Evolutionary conservation across 2,113 vertebrate genomes (phyloP).

Genomic region (Ptychochromis oligacanthus): DNA sequence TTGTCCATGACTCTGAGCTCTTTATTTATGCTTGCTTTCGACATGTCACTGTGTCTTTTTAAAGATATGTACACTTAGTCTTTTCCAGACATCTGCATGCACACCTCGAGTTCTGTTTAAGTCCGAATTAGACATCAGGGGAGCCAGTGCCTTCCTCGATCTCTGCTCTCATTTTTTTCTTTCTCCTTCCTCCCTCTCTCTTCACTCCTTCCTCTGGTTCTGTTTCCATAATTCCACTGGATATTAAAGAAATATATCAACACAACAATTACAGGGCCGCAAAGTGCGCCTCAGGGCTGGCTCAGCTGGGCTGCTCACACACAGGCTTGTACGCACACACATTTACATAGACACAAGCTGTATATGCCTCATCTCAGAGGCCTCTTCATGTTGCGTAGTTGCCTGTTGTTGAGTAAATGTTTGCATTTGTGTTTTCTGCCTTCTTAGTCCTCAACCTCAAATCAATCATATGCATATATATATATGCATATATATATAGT

Average conservation of each 20-base stretch:
- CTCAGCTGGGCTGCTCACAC: constrained; percentile 53
- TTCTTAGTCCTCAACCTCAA: not conserved
- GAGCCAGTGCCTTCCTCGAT: constrained; percentile 4
- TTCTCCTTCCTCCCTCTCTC: not conserved
- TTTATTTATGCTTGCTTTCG: not conserved
- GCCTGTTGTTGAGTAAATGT: not conserved
- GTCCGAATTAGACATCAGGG: constrained; percentile 12
- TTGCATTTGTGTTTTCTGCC: not conserved
- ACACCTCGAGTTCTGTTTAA: not conserved
- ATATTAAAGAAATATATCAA: constrained; percentile 80
- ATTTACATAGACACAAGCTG: constrained; percentile 16
- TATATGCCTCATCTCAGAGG: not conserved
- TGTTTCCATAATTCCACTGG: constrained; percentile 55
- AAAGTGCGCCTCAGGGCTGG: constrained; percentile 60
- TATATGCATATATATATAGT: no score
- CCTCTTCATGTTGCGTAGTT: not conserved
- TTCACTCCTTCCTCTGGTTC: not conserved
- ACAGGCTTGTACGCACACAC: not conserved
- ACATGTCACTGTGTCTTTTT: not conserved
- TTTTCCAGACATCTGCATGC: not conserved
- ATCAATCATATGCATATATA: not conserved
- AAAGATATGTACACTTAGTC: not conserved
- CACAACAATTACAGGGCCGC: constrained; percentile 65
- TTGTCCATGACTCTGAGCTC: not conserved
- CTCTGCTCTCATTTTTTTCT: constrained; percentile 2